Conservation (phyloP, 2,113 vertebrate species). For the Shinisaurus crocodilurus region DNA sequence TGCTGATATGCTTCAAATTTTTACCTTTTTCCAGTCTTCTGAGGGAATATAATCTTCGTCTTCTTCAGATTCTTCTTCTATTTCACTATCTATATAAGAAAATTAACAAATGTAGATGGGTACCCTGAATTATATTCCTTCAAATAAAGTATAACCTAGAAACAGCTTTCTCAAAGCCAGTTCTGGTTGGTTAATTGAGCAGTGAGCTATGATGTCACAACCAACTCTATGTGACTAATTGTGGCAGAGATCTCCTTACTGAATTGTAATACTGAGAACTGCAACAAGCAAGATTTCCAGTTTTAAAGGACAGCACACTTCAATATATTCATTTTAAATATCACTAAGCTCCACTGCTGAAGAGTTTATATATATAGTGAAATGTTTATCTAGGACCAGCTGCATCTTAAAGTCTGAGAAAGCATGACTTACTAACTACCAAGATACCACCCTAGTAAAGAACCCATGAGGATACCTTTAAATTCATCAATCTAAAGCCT, state of each 20-base stretch:
- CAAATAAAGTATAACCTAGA: conserved; percentile 1
- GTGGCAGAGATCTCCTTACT: not conserved
- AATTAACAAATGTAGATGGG: not conserved
- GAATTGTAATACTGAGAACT: not conserved
- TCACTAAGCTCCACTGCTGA: not conserved
- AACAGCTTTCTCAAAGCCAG: conserved; percentile 15
- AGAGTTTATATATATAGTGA: not conserved
- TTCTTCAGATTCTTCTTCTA: conserved; percentile 95
- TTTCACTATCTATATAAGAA: conserved; percentile 86
- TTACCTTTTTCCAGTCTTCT: conserved; percentile 99
- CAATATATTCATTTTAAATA: not conserved
- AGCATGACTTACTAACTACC: not conserved
- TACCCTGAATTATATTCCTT: rapidly evolving
- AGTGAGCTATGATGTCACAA: conserved; percentile 29
- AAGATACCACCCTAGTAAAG: too few species aligned
- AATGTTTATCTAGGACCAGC: not conserved
- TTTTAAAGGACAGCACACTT: not conserved
- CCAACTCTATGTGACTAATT: conserved; percentile 1
- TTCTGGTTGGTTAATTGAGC: conserved; percentile 25
- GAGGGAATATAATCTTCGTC: conserved; percentile 99
- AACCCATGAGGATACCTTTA: too few species aligned
- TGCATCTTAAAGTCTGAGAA: not conserved
- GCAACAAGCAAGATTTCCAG: not conserved
- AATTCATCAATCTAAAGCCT: too few species aligned
- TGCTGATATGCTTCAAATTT: not conserved